These are phyloP conservation scores for Pasiphila rectangulata DNA, from an alignment of 2,888 invertebrate species.

Conservation along the genomic window DNA sequence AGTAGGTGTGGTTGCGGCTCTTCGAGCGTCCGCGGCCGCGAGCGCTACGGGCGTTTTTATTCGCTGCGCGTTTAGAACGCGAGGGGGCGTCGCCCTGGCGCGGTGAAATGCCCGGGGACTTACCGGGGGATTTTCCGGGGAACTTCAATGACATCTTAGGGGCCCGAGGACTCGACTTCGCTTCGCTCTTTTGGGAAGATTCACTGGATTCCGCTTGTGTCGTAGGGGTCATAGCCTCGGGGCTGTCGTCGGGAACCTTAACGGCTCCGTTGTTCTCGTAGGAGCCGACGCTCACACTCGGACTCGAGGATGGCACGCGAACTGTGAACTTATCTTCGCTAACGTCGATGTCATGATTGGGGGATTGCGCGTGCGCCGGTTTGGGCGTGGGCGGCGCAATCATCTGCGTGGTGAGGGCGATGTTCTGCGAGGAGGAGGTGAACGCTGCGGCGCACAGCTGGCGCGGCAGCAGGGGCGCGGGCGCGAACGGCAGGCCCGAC, in stretches of 20 bases:
- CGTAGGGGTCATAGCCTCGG: conserved; percentile 52
- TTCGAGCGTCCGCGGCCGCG: conserved; percentile 76
- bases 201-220: conserved; percentile 44
- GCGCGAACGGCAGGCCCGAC: conserved; percentile 81
- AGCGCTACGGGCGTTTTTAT: conserved; percentile 67
- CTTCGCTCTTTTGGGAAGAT: conserved; percentile 47
- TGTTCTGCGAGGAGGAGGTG: conserved; percentile 90
- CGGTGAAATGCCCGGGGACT: conserved; percentile 85
- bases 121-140: conserved; percentile 84
- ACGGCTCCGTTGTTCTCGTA: conserved; percentile 57
- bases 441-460: conserved; percentile 89
- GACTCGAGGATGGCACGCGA: conserved; percentile 55
- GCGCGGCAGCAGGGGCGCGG: conserved; percentile 74
- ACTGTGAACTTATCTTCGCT: conserved; percentile 66
- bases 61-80: conserved; percentile 58
- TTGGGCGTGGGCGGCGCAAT: conserved; percentile 85
- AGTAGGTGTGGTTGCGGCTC: conserved; percentile 58
- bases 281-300: conserved; percentile 64
- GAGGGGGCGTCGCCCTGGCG: conserved; percentile 78
- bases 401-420: conserved; percentile 90
- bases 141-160: conserved; percentile 82
- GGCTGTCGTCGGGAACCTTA: conserved; percentile 65
- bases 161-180: conserved; percentile 57
- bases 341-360: conserved; percentile 66
- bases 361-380: conserved; percentile 66